Evolutionary conservation across 2,888 invertebrate species (phyloP).

Genomic region (Erpobdella octoculata): DNA sequence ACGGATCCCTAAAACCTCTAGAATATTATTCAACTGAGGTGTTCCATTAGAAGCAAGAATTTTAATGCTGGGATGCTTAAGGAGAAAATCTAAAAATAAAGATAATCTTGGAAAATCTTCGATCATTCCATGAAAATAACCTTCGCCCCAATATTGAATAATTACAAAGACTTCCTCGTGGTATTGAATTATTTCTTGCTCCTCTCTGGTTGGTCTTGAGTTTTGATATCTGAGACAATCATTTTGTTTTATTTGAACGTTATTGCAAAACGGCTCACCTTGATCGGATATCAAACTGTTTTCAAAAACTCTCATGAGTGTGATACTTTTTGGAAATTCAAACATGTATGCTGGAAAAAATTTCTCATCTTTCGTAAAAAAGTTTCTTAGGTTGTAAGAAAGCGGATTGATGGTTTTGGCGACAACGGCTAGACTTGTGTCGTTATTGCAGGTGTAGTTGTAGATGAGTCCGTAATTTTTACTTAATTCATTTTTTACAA

Average conservation of each 20-base stretch:
- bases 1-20: too few species aligned
- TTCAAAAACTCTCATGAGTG: neutral
- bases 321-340: neutral
- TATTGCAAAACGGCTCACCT: neutral
- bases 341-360: neutral
- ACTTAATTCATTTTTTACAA: neutral
- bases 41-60: constrained; percentile 32
- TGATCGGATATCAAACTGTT: neutral
- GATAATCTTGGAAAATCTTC: constrained; percentile 36
- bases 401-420: neutral
- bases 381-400: neutral
- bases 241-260: neutral
- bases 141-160: constrained; percentile 34
- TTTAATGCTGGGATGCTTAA: constrained; percentile 27
- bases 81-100: constrained; percentile 34
- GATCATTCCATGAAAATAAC: constrained; percentile 35
- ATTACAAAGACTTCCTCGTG: constrained; percentile 37
- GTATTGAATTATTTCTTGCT: neutral
- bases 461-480: neutral
- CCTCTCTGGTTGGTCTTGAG: neutral
- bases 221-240: neutral
- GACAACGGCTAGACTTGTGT: neutral
- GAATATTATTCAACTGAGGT: constrained; percentile 31
- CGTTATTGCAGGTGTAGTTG: constrained; percentile 16
- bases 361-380: neutral